Base-by-base conservation (phyloP, 2,113 vertebrate species). In the Oxygymnocypris stewartii region DNA sequence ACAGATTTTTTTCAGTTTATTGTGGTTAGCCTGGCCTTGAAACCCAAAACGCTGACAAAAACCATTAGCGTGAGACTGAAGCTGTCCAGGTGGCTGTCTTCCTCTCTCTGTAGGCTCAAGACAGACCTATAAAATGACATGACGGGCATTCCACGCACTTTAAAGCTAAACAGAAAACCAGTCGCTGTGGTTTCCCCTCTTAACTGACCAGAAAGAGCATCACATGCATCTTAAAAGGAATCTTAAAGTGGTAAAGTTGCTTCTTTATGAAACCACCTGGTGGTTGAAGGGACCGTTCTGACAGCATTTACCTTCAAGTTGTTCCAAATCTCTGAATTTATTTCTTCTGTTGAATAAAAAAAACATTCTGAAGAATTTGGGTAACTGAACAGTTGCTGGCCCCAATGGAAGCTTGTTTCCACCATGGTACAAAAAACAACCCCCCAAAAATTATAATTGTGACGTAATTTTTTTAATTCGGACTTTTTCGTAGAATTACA, bases 1-100 rank as follows among this genome's bases (percentile, higher is more conserved):
- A 84, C 80, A 37, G 78, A 81, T 81, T 54, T 54, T 28, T 79
- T 25, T 61, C 54, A 80, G 85, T 89, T 90, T 87, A 59, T 73
- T 84, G 69, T 87, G 86, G 87, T 90, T 88, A 79, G 85, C 88
- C 69, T 81, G 82, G 65, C 84, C 81, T 40, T 89, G 87, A 89
- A 90, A 90, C 77, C 82, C 69, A 85, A 91, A 79, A 79, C 78
- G 13, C 84, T 90, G 85, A 87, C 85, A 86, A 86, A 89, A 84
- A 10, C 71, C 86, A 90, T 88, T 85, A 87, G 84, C 3, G 42
- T 14, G 16, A 87, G 83, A 82, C 65, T 88, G 85, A 89, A 82
- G 84, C 85, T 89, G 81, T 85, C 87, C 91, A 91, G 91, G 89
- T 90, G 89, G 71, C 83, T 51, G 77, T 87, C 23, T 51, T 73